A percentile compares a stretch with the other conserved stretches of the same genome.
These are phyloP conservation scores for Orchesella cincta DNA, from an alignment of 1,140 invertebrate genomes.

Conservation along the genomic window DNA sequence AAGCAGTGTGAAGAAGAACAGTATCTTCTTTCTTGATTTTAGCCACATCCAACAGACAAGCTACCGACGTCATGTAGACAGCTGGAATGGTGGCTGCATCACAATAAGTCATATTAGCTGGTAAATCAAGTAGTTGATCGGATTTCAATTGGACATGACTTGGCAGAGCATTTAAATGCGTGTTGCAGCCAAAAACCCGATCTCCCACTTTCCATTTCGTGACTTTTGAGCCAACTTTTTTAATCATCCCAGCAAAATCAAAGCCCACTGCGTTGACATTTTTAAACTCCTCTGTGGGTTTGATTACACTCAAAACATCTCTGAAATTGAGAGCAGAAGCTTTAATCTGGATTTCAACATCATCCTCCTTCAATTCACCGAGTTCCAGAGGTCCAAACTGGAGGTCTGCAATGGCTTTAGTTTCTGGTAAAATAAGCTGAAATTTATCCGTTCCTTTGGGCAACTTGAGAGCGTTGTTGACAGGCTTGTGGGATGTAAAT, in stretches of 20 bases:
- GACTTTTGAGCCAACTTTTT: not conserved
- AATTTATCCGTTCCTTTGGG: not conserved
- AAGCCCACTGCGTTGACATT: not conserved
- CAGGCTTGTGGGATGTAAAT: not conserved
- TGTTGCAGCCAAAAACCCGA: not conserved
- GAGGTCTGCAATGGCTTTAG: not conserved
- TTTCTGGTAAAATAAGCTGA: conserved; percentile 12
- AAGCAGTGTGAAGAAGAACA: conserved; percentile 31
- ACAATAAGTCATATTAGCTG: not conserved
- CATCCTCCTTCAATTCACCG: not conserved
- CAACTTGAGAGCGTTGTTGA: not conserved
- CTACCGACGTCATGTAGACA: not conserved
- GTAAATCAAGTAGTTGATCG: not conserved
- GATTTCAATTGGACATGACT: not conserved
- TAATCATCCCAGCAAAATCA: conserved; percentile 4
- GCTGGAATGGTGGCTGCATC: not conserved
- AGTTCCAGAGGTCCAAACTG: not conserved
- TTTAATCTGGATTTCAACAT: conserved; percentile 18
- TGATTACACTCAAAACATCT: not conserved
- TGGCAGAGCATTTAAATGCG: not conserved
- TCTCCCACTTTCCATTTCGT: conserved; percentile 18
- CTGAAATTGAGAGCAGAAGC: conserved; percentile 9
- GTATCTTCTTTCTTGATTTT: not conserved
- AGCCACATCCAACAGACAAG: not conserved
- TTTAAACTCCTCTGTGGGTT: conserved; percentile 6